phyloP scores from a whole-genome alignment of 2,113 vertebrate genomes.

The Leptocoma aspasia region DNA sequence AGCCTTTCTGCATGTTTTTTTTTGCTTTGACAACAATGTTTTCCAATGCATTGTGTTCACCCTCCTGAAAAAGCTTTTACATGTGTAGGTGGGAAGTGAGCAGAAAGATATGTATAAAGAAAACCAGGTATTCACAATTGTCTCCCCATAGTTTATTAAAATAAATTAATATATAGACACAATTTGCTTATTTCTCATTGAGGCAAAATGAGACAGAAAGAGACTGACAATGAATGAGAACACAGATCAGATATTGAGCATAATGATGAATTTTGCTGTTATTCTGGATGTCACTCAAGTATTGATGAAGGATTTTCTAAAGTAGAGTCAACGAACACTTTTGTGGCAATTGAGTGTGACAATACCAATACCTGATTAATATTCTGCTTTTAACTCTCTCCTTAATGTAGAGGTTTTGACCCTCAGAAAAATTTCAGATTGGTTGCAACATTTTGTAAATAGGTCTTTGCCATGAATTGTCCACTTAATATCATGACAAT shows the following conservation, averaged over 20 bases:
- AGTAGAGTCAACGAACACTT: neutral
- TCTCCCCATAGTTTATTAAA: neutral
- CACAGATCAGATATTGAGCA: neutral
- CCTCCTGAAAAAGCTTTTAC: neutral
- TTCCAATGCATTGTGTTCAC: neutral
- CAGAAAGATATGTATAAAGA: neutral
- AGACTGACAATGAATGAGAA: neutral
- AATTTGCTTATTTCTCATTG: neutral
- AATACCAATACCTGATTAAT: neutral
- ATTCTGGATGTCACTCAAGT: neutral
- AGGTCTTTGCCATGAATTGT: neutral
- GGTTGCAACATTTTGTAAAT: neutral
- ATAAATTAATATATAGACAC: neutral
- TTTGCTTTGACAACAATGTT: neutral
- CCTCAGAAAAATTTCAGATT: neutral
- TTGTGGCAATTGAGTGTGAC: neutral
- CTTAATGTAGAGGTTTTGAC: neutral
- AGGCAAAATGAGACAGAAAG: neutral
- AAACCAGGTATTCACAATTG: neutral
- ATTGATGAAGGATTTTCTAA: neutral
- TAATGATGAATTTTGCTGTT: neutral
- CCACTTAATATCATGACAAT: neutral
- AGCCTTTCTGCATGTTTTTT: neutral
- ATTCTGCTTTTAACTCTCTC: neutral
- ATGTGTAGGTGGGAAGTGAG: neutral